Evolutionary conservation across 2,888 invertebrate genomes (phyloP).

Genomic region (Drosophila nr. medialis): DNA sequence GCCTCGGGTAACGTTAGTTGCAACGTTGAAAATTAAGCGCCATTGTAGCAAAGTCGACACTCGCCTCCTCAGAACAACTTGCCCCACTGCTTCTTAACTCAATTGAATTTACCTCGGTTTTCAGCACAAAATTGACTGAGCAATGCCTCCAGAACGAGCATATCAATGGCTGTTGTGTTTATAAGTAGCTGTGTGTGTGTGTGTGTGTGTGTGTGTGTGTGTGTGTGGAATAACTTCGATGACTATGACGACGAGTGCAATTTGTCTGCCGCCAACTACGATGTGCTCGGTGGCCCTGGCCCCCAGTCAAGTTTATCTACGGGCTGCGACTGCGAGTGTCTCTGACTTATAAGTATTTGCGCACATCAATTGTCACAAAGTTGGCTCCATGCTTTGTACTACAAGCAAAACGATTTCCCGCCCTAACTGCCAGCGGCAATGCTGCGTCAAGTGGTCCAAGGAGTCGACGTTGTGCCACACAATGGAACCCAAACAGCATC

Average conservation of each 20-base stretch:
- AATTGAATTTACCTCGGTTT: slow-evolving; percentile 78
- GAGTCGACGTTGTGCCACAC: slow-evolving; percentile 25
- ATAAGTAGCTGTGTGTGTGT: slow-evolving; percentile 11
- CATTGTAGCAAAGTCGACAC: slow-evolving; percentile 58
- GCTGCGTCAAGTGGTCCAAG: slow-evolving; percentile 44
- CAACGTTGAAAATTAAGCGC: slow-evolving; percentile 72
- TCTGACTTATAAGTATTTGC: slow-evolving; percentile 66
- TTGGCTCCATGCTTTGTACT: slow-evolving; percentile 41
- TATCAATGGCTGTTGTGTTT: slow-evolving; percentile 46
- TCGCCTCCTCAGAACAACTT: slow-evolving; percentile 33
- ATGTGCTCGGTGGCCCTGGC: slow-evolving; percentile 14
- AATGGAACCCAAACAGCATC: slow-evolving; percentile 12
- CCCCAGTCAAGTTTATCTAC: slow-evolving; percentile 46
- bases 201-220: slow-evolving; percentile 11
- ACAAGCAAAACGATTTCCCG: slow-evolving; percentile 62
- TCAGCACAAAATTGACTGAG: slow-evolving; percentile 64
- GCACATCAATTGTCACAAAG: slow-evolving; percentile 75
- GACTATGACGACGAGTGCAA: slow-evolving; percentile 59
- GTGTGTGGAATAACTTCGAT: slow-evolving; percentile 26
- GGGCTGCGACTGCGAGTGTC: slow-evolving; percentile 16
- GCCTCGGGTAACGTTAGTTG: slow-evolving; percentile 35
- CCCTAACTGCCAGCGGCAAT: slow-evolving; percentile 53
- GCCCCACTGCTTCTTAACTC: slow-evolving; percentile 52
- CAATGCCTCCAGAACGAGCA: slow-evolving; percentile 43
- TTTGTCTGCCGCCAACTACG: slow-evolving; percentile 63